A percentile compares a stretch with the other conserved stretches of the same genome.
Evolutionary conservation across 2,797 vertebrate species (phyloP).

Genomic region (Anomalospiza imberbis): DNA sequence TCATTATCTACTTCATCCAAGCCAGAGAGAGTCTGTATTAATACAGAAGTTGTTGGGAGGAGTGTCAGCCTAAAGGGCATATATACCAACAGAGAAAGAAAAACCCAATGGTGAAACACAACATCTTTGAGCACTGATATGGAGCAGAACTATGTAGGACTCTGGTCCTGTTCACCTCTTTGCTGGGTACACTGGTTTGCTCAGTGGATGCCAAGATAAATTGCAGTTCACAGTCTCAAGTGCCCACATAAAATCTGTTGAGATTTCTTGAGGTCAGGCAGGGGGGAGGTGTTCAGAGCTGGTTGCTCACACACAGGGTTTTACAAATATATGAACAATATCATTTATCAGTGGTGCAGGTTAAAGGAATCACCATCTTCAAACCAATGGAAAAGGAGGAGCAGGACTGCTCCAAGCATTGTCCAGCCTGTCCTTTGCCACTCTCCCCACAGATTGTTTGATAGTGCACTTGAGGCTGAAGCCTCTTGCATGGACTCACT

Average conservation of each 20-base stretch:
- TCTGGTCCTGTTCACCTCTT: neutral
- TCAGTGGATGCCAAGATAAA: neutral
- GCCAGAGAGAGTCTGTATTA: neutral
- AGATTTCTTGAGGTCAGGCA: neutral
- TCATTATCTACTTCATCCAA: neutral
- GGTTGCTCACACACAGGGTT: neutral
- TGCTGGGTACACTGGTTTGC: neutral
- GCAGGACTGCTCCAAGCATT: neutral
- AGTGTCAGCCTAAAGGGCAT: neutral
- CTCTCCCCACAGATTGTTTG: neutral
- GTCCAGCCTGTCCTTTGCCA: neutral
- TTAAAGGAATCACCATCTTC: neutral
- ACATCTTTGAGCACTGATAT: rapidly evolving
- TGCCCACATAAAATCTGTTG: rapidly evolving
- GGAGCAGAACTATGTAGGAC: neutral
- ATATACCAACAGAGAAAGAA: neutral
- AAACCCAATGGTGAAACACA: neutral
- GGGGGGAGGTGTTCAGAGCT: neutral
- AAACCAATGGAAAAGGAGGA: neutral
- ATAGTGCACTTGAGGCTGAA: neutral
- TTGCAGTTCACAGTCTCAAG: neutral
- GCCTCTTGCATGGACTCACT: neutral
- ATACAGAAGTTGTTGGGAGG: neutral
- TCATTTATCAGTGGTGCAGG: neutral
- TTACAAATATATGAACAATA: neutral